phyloP scores from a whole-genome alignment of 2,113 vertebrate species.

The Nibea albiflora region DNA sequence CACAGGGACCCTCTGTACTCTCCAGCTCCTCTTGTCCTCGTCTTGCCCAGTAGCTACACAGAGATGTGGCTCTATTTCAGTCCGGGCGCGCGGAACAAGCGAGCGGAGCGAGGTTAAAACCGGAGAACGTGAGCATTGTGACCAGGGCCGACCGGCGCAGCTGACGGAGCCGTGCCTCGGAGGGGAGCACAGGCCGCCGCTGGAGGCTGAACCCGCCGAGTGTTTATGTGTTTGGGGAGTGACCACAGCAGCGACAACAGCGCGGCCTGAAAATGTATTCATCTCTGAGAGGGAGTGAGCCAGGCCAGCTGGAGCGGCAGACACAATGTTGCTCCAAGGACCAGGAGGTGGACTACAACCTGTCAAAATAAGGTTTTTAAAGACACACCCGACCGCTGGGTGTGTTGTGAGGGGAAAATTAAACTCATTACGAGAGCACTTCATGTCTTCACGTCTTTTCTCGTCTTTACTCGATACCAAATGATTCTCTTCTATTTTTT shows the following conservation, averaged over 20 bases:
- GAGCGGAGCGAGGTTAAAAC: neutral
- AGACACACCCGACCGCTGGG: neutral
- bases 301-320: neutral
- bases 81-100: neutral
- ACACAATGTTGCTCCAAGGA: neutral
- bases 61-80: neutral
- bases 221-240: neutral
- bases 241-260: neutral
- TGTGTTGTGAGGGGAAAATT: neutral
- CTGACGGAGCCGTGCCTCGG: constrained; percentile 6
- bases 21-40: neutral
- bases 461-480: too few species aligned
- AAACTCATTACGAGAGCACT: too few species aligned
- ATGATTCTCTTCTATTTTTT: too few species aligned
- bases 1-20: neutral
- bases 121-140: neutral
- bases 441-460: too few species aligned
- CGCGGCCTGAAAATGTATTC: neutral
- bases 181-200: constrained; percentile 6
- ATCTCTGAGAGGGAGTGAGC: neutral
- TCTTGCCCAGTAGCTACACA: constrained; percentile 12
- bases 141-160: neutral
- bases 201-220: neutral
- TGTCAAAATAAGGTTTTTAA: neutral
- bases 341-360: neutral